These are phyloP conservation scores for Nomada hirtipes DNA, from an alignment of 2,888 invertebrate genomes.

Conservation along the genomic window DNA sequence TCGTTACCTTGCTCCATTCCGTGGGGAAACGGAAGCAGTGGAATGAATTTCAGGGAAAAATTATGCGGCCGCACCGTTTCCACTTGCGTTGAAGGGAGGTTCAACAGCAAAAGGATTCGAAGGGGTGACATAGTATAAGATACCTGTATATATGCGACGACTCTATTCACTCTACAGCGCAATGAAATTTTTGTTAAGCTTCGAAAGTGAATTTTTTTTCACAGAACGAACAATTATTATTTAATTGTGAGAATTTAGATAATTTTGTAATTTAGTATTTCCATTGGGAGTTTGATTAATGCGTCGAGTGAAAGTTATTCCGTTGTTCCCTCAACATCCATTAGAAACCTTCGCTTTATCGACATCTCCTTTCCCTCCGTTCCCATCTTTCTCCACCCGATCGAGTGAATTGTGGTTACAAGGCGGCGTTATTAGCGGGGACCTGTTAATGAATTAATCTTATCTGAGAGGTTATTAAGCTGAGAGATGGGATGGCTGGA, in stretches of 20 bases:
- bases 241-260: background rate
- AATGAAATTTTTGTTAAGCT: too few relatives aligned
- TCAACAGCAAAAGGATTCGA: background rate
- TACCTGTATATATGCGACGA: background rate
- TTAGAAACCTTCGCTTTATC: conserved; percentile 16
- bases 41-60: conserved; percentile 58
- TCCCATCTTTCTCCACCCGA: conserved; percentile 27
- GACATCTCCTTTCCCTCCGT: conserved; percentile 10
- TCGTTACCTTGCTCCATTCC: conserved; percentile 74
- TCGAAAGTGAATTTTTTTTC: background rate
- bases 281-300: background rate
- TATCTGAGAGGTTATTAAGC: conserved; percentile 56
- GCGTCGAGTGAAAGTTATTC: background rate
- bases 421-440: conserved; percentile 52
- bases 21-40: conserved; percentile 27
- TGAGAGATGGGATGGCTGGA: conserved; percentile 45
- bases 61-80: conserved; percentile 36
- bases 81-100: background rate
- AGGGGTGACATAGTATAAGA: background rate
- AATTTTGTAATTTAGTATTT: background rate
- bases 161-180: background rate
- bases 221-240: background rate
- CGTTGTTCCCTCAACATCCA: background rate
- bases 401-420: conserved; percentile 51
- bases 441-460: conserved; percentile 63